Evolutionary conservation across 2,888 invertebrate species (phyloP), one percentile per base, ranked within the genome.

Genomic region (Mellilla xanthometata): DNA sequence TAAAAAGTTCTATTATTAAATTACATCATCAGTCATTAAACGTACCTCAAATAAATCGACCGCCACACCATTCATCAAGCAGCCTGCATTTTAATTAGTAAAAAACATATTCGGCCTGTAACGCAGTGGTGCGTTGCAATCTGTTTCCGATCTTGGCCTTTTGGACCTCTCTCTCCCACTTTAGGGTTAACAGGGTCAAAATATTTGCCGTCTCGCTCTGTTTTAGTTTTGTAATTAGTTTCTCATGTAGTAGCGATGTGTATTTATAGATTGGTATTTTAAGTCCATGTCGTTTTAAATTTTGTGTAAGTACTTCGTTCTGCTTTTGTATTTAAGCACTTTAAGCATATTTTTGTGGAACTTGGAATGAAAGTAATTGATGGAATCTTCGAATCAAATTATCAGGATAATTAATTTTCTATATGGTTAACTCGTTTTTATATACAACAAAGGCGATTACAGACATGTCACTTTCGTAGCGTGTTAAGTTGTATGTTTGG

Each of bases 21-120:
- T 57, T 53, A 12, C 53, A 60, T 53, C 57, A 58, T 54, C 60
- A 60, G 54, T 54, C 65, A 57, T 54, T 49, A 60, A 57, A 54
- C 54, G 65, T 62, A 60, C 65, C 61, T 67, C 62, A 76, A 77
- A 81, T 75, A 80, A 80, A 81, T 81, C 76, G 77, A 79, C 75
- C 72, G 58, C 68, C 62, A 68, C 69, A 75, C 76, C 47, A 84
- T 83, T 78, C 77, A 81, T 84, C 81, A 83, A 74, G 66, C 68
- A 60, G 70, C 72, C 63, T 71, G 81, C 75, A 81, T 83, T 86
- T 85, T 86, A 87, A 88, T 87, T 86, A 86, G 80, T 76, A 77
- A 76, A 79, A 79, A 73, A 72, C 65, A 76, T 75, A 85, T 86
- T 87, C 80, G 85, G 81, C 65, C 76, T 71, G 75, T 63, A n/a